A percentile compares a stretch with the other conserved stretches of the same genome.
phyloP scores from a whole-genome alignment of 2,888 invertebrate species.

The Nephrotoma flavescens region DNA sequence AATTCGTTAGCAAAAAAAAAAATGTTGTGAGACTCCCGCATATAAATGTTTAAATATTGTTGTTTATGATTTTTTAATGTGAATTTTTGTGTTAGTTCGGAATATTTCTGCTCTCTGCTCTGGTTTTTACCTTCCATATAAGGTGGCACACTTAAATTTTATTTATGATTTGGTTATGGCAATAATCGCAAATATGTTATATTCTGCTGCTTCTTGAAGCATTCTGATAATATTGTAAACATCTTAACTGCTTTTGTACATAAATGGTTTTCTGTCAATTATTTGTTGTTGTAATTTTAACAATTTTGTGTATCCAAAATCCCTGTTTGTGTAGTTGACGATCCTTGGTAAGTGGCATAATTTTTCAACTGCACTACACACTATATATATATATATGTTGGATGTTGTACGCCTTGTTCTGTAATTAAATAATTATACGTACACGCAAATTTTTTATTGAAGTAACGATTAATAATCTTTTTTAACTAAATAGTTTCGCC shows the following conservation, averaged over 20 bases:
- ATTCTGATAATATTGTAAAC: not conserved
- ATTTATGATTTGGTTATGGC: not conserved
- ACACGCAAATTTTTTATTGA: not conserved
- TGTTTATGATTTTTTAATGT: not conserved
- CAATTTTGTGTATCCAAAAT: not conserved
- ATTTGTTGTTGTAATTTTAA: not conserved
- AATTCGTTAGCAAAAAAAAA: slow-evolving; percentile 16
- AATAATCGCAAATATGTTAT: not conserved
- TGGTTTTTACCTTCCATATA: not conserved
- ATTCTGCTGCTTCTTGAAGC: not conserved
- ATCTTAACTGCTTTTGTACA: not conserved
- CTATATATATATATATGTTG: not conserved
- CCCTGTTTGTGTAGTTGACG: not conserved
- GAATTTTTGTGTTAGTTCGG: not conserved
- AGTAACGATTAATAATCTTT: not conserved
- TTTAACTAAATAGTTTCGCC: slow-evolving; percentile 15
- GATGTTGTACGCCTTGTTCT: not conserved
- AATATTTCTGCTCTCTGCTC: not conserved
- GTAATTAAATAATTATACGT: not conserved
- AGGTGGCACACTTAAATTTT: not conserved
- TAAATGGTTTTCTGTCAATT: not conserved
- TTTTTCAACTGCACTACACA: not conserved
- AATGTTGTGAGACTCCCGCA: not conserved
- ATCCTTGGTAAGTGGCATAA: not conserved
- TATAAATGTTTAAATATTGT: not conserved